Conservation (phyloP, 1,140 invertebrate genomes). For the Nephotettix cincticeps region DNA sequence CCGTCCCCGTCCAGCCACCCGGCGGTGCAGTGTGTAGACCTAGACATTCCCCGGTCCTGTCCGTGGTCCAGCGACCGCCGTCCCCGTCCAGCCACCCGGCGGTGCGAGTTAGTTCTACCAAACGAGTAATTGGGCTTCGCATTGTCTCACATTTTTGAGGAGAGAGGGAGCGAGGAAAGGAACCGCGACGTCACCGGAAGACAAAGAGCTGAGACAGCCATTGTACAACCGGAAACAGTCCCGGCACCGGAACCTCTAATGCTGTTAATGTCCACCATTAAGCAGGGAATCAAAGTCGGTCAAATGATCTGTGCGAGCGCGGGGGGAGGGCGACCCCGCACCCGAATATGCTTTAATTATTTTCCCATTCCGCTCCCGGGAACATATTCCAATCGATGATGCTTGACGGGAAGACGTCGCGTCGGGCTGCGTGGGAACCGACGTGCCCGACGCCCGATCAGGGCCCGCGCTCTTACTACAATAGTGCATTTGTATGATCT, state of each 20-base stretch:
- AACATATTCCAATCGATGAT: slow-evolving; percentile 17
- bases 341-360: slow-evolving; percentile 13
- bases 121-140: background rate
- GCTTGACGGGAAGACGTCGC: background rate
- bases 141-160: slow-evolving; percentile 9
- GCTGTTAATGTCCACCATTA: slow-evolving; percentile 28
- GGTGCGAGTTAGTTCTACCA: background rate
- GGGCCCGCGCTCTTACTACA: too few relatives aligned
- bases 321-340: background rate
- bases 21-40: too few relatives aligned
- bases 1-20: too few relatives aligned
- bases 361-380: slow-evolving; percentile 6
- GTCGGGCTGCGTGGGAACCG: background rate
- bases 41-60: too few relatives aligned
- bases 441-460: too few relatives aligned
- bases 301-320: slow-evolving; percentile 18
- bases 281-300: slow-evolving; percentile 26
- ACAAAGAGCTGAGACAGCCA: slow-evolving; percentile 18
- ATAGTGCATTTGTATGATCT: too few relatives aligned
- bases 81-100: too few relatives aligned
- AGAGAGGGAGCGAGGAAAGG: background rate
- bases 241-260: slow-evolving; percentile 27
- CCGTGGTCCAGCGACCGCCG: too few relatives aligned
- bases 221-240: slow-evolving; percentile 17
- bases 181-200: slow-evolving; percentile 4